phyloP scores from a whole-genome alignment of 2,888 invertebrate species.

The Harpagoxenus sublaevis region DNA sequence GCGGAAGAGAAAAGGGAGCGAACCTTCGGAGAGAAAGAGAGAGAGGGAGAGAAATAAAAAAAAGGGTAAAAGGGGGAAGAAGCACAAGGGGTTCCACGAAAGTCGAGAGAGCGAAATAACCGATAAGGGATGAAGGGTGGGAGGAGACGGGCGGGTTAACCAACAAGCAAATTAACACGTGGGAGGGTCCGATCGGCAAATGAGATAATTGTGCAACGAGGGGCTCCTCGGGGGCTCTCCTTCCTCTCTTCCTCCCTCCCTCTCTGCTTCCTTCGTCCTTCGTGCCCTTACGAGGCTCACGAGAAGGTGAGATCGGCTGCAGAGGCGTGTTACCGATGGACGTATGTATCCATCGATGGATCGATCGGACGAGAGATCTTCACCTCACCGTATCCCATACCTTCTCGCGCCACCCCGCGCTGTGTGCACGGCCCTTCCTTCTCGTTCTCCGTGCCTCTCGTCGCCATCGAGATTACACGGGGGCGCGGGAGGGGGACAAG shows the following conservation, averaged over 20 bases:
- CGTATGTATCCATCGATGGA: constrained; percentile 77
- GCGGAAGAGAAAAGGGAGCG: constrained; percentile 14
- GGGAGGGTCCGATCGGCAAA: constrained; percentile 85
- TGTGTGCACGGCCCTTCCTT: background rate
- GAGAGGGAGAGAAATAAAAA: constrained; percentile 50
- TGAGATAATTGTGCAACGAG: constrained; percentile 82
- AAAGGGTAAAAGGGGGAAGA: constrained; percentile 14
- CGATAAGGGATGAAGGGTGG: constrained; percentile 70
- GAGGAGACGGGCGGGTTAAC: constrained; percentile 72
- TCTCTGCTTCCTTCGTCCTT: background rate
- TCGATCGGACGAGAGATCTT: constrained; percentile 56
- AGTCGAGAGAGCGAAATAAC: constrained; percentile 77
- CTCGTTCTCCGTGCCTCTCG: constrained; percentile 52
- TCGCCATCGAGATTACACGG: constrained; percentile 70
- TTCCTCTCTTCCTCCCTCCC: constrained; percentile 57
- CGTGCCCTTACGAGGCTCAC: constrained; percentile 61
- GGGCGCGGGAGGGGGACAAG: constrained; percentile 23
- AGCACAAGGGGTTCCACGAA: constrained; percentile 73
- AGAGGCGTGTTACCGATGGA: constrained; percentile 79
- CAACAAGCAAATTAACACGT: constrained; percentile 86
- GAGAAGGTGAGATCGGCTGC: constrained; percentile 70
- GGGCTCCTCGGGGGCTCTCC: constrained; percentile 54
- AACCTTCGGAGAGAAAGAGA: background rate
- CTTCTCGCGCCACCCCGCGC: background rate
- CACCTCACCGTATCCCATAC: background rate